A percentile compares a stretch with the other conserved stretches of the same genome.
Evolutionary conservation across 2,113 vertebrate species (phyloP).

Genomic region (Craseonycteris thonglongyai): DNA sequence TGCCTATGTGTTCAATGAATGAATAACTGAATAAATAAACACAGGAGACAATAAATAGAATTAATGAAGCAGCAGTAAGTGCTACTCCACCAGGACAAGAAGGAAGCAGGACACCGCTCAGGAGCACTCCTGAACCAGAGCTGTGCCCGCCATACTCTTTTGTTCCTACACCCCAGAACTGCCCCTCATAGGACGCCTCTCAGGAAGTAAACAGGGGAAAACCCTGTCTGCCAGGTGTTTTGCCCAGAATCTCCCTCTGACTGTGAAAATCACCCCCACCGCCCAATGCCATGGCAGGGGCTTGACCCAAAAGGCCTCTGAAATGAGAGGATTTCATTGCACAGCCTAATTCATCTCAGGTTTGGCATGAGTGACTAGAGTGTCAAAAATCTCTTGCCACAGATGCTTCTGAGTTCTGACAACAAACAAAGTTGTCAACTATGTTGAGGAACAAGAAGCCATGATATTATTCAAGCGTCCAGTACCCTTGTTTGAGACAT

Average conservation of each 20-base stretch:
- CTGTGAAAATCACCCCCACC: neutral
- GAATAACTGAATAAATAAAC: neutral
- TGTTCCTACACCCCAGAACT: neutral
- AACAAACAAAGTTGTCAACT: constrained; percentile 15
- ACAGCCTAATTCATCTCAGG: constrained; percentile 31
- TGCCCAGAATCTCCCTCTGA: neutral
- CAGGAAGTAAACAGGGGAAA: neutral
- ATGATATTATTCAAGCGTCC: neutral
- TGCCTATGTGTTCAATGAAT: neutral
- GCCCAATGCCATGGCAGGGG: neutral
- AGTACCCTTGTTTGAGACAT: neutral
- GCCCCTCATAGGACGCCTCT: neutral
- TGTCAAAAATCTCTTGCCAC: neutral
- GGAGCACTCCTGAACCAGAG: neutral
- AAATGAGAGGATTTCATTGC: neutral
- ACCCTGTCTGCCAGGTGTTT: neutral
- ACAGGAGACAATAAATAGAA: neutral
- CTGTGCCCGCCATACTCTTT: neutral
- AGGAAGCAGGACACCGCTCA: neutral
- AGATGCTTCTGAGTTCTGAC: constrained; percentile 17
- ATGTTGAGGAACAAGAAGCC: neutral
- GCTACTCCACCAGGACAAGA: neutral
- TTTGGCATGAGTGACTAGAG: constrained; percentile 11
- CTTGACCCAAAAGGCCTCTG: constrained; percentile 6
- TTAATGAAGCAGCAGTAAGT: constrained; percentile 34